Evolutionary conservation across 2,797 vertebrate genomes (phyloP), one percentile per base, ranked within the genome.

Genomic region (Antennarius maculatus): DNA sequence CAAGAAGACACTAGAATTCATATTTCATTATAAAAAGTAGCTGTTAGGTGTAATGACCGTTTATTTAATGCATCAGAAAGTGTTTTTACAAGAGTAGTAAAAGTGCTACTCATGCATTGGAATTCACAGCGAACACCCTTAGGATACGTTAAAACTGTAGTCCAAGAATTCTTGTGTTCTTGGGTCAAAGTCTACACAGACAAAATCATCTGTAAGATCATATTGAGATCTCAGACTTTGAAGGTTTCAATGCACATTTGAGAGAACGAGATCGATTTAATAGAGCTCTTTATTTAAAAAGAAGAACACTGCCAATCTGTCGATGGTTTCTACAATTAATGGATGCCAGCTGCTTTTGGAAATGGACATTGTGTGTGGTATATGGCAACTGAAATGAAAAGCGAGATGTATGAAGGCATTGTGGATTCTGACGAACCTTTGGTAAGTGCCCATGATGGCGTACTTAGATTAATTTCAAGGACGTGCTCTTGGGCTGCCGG

Each of bases 351-450:
- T 82, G 69, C 71, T 49, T 79, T 81, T 79, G 75, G 53, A 77
- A 74, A 81, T 50, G 45, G 31, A 69, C 71, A 75, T 52, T 66
- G 84, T 75, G 78, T 90, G 84, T 84, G 87, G 84, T 67, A 81
- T 78, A 65, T 66, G 28, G 75, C 81, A 77, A 84, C 79, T 69
- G 61, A 63, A 77, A 74, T 72, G 69, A 65, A 69, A 54, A 76
- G 58, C 3, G 31, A 77, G 69, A 79, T 74, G 54, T 76, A 58
- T 72, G 49, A 74, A 72, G 2, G 15, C 61, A 76, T 63, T 79
- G 75, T 76, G 76, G 84, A 85, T 86, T 84, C 63, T 68, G 53
- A 85, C 62, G 86, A 84, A 73, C 64, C 52, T 69, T 63, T 64
- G 49, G 62, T 59, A 66, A 77, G 69, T 18, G n/a, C 72, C 70